Base-by-base conservation (phyloP, 2,888 invertebrate genomes). In the Scrobipalpa atriplicella region DNA sequence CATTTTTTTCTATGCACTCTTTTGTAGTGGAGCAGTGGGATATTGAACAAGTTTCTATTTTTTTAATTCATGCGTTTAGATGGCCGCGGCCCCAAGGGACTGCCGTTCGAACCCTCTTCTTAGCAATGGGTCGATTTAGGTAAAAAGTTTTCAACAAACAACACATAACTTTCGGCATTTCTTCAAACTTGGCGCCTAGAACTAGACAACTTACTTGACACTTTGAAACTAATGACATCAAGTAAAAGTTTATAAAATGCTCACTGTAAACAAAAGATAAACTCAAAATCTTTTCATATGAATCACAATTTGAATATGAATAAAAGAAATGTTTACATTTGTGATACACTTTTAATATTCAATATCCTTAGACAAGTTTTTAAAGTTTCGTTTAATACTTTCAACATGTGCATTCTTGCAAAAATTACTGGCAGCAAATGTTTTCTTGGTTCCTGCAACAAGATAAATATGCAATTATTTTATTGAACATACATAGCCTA, bases 351-450 rank as follows among this genome's bases (percentile, higher is more conserved):
- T 84, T 94, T 91, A 78, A 96, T 95, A 76, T 94, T 94, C 68
- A 96, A 89, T 77, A 97, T 84, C 65, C 82, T 82, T 56, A 97
- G 84, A 63, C 94, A 93, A 74, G 93, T 94, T 78, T 95, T 94
- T 64, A 96, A 90, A 58, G 96, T 94, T 72, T 94, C 89, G 70
- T 95, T 94, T 39, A 96, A 79, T 43, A 94, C 93, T 80, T 90
- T 94, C 41, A 97, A 78, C 78, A 97, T 91, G 79, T 95, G 95
- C 56, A 97, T 93, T 73, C 96, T 93, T 16, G 96, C 95, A 82
- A 94, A 94, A 78, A 97, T 89, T 6, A 93, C 87, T 6, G 95
- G 94, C 74, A 95, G 87, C 70, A 97, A 88, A 80, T 96, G 96
- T 62, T 90, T 85, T 74, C 95, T 92, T 43, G 94, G 94, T 76